Percentiles rank a stretch among this genome's conserved stretches.
Conservation (phyloP, 1,140 invertebrate genomes). For the Drosophila virilis region DNA sequence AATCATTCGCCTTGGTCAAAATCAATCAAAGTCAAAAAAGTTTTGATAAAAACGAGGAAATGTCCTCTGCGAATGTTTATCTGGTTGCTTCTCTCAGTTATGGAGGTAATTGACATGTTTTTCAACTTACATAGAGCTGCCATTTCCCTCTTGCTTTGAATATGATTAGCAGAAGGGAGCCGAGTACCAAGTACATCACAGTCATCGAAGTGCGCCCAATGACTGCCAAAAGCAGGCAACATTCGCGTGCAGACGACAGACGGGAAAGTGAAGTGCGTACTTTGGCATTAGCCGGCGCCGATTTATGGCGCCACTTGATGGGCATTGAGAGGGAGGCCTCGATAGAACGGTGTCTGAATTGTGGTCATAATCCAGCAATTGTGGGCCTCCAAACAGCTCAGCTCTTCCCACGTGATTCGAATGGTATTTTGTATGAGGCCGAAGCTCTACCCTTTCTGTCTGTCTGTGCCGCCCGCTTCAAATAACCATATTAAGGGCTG, state of each 20-base stretch:
- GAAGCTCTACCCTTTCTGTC: conserved; percentile 22
- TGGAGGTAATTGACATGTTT: conserved; percentile 17
- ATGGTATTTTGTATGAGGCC: conserved; percentile 24
- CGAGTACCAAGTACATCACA: conserved; percentile 3
- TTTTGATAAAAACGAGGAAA: conserved; percentile 17
- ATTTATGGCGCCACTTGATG: conserved; percentile 61
- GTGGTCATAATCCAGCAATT: conserved; percentile 40
- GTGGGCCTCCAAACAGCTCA: conserved; percentile 36
- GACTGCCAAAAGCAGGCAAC: conserved; percentile 60
- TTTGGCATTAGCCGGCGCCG: conserved; percentile 62
- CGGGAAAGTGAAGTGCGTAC: conserved; percentile 53
- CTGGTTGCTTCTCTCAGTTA: neutral
- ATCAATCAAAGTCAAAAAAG: conserved; percentile 30
- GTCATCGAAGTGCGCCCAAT: conserved; percentile 29
- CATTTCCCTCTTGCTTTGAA: conserved; percentile 35
- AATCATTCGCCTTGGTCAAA: conserved; percentile 37
- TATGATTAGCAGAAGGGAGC: conserved; percentile 29
- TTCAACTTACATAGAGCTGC: conserved; percentile 11
- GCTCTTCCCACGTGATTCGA: conserved; percentile 13
- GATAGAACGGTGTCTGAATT: neutral
- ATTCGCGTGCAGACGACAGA: conserved; percentile 7
- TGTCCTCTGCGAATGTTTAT: neutral
- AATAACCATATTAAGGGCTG: neutral
- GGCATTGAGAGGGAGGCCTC: conserved; percentile 4
- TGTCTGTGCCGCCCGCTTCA: conserved; percentile 13